These are phyloP conservation scores for Choloepus didactylus DNA, from an alignment of 2,797 vertebrate species.

Conservation along the genomic window DNA sequence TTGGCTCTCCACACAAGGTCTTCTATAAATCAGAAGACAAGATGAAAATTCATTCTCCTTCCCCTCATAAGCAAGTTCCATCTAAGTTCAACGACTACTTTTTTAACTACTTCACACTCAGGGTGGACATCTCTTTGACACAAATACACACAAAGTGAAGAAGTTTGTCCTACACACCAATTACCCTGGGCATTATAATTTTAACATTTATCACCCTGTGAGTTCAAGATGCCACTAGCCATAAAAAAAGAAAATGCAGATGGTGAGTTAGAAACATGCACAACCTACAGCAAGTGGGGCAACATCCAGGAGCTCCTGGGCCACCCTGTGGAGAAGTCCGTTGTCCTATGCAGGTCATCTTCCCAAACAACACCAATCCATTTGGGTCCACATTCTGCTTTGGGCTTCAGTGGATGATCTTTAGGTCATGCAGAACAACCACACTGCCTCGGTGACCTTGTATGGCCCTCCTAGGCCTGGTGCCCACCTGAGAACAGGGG, in stretches of 20 bases:
- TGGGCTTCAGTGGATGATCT: constrained; percentile 97
- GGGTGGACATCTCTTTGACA: constrained; percentile 99
- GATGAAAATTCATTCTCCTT: constrained; percentile 99
- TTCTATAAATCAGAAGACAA: constrained; percentile 99
- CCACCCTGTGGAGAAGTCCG: constrained; percentile 98
- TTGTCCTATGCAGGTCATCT: constrained; percentile 98
- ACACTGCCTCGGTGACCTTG: constrained; percentile 99
- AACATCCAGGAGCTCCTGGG: constrained; percentile 97
- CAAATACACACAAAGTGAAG: constrained; percentile 97
- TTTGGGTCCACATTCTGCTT: constrained; percentile 92
- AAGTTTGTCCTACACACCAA: constrained; percentile 99
- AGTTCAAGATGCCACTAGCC: constrained; percentile 98
- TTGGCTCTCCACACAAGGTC: constrained; percentile 98
- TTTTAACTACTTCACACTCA: constrained; percentile 99
- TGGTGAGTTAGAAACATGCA: constrained; percentile 94
- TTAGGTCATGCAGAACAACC: constrained; percentile 99
- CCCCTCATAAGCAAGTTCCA: constrained; percentile 98
- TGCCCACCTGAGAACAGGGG: constrained; percentile 91
- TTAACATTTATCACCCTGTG: constrained; percentile 99
- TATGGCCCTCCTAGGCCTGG: constrained; percentile 94
- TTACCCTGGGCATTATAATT: constrained; percentile 99
- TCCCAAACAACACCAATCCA: constrained; percentile 99
- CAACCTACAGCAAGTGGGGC: constrained; percentile 99
- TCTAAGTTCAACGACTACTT: constrained; percentile 99
- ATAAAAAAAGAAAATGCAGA: constrained; percentile 95